phyloP scores from a whole-genome alignment of 2,113 vertebrate genomes.

The Eidolon helvum region DNA sequence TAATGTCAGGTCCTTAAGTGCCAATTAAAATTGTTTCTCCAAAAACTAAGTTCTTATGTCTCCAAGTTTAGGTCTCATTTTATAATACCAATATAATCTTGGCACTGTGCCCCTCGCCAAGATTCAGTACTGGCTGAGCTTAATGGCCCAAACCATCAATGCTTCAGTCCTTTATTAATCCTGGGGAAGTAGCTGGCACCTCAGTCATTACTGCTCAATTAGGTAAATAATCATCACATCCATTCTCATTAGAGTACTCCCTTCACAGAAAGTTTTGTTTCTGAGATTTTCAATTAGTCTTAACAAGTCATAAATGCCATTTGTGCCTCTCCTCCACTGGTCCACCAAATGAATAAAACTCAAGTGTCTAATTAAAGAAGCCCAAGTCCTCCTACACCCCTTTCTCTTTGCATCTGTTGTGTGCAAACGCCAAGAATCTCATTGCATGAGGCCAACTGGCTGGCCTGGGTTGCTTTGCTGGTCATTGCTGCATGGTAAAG shows the following conservation, averaged over 20 bases:
- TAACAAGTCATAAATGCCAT: conserved; percentile 2
- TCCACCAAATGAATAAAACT: not conserved
- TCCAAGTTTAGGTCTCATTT: conserved; percentile 35
- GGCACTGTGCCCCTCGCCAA: conserved; percentile 2
- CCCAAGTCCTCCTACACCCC: not conserved
- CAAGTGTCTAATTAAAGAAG: conserved; percentile 17
- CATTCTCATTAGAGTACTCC: conserved; percentile 40
- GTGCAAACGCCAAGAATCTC: not conserved
- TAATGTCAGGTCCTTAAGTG: conserved; percentile 22
- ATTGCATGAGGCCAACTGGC: not conserved
- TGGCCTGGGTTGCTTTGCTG: too few relatives aligned
- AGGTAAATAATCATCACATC: conserved; percentile 62
- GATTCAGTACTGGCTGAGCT: conserved; percentile 27
- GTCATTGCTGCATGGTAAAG: not conserved
- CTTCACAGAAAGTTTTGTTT: conserved; percentile 2
- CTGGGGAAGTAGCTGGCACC: not conserved
- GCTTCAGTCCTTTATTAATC: conserved; percentile 44
- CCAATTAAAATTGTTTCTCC: conserved; percentile 9
- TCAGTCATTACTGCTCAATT: conserved; percentile 63
- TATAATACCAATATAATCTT: not conserved
- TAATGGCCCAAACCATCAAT: conserved; percentile 38
- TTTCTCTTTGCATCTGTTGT: not conserved
- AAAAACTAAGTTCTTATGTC: not conserved
- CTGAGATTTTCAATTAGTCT: conserved; percentile 24
- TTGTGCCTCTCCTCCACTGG: not conserved